Evolutionary conservation across 1,140 invertebrate species (phyloP).

Genomic region (Argopecten irradians): DNA sequence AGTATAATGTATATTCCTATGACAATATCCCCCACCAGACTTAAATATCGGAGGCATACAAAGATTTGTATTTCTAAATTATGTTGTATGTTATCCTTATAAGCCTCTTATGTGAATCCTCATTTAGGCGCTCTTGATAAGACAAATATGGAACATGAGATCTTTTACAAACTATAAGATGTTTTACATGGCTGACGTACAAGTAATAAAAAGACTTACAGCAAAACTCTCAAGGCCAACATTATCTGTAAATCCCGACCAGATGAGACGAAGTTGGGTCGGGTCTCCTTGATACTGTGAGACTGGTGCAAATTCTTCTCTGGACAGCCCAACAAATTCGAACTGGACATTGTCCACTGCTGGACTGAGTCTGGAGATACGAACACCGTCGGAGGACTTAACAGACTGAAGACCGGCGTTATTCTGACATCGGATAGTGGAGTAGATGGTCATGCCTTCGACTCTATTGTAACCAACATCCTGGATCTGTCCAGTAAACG

Average conservation of each 20-base stretch:
- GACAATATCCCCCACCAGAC: no score
- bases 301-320: constrained; percentile 39
- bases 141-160: no score
- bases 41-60: no score
- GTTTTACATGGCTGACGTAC: no score
- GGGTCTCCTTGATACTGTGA: constrained; percentile 44
- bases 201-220: no score
- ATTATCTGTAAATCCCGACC: constrained; percentile 38
- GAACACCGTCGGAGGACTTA: constrained; percentile 52
- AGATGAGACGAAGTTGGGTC: constrained; percentile 30
- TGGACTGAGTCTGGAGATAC: constrained; percentile 34
- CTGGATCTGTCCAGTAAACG: background rate
- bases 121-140: no score
- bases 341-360: constrained; percentile 16
- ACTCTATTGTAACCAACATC: constrained; percentile 42
- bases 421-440: constrained; percentile 51
- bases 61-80: no score
- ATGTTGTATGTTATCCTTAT: no score
- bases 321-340: constrained; percentile 7
- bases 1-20: no score
- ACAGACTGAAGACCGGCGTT: constrained; percentile 49
- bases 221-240: constrained; percentile 36
- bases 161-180: no score
- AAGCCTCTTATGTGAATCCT: no score
- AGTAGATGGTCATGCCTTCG: constrained; percentile 36